These are phyloP conservation scores for Tigriopus californicus DNA, from an alignment of 2,888 invertebrate genomes.

Conservation along the genomic window DNA sequence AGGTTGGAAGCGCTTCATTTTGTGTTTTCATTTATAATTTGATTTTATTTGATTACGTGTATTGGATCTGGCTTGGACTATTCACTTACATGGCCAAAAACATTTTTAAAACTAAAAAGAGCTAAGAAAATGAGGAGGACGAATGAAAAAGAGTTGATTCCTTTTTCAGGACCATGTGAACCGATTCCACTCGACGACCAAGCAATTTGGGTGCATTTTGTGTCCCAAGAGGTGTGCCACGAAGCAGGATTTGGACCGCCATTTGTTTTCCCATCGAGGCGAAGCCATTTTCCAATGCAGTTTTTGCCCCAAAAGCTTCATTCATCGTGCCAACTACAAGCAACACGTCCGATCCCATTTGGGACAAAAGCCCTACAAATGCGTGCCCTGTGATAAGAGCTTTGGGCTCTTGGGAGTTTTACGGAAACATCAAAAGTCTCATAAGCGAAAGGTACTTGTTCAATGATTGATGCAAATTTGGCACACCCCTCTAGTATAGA, in stretches of 20 bases:
- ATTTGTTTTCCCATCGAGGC: slow-evolving; percentile 2
- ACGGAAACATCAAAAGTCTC: slow-evolving; percentile 9
- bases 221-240: slow-evolving; percentile 14
- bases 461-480: too few relatives aligned
- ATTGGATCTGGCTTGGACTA: too few relatives aligned
- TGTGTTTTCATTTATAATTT: too few relatives aligned
- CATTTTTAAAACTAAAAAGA: too few relatives aligned
- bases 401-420: not conserved
- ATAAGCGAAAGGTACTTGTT: slow-evolving; percentile 5
- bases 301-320: not conserved
- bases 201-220: not conserved
- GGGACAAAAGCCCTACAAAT: slow-evolving; percentile 8
- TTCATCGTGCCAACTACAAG: not conserved
- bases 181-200: not conserved
- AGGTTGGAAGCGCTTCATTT: too few relatives aligned
- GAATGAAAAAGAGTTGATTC: too few relatives aligned
- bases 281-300: not conserved
- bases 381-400: slow-evolving; percentile 3
- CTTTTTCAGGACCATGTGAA: not conserved
- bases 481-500: too few relatives aligned
- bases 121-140: too few relatives aligned
- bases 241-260: slow-evolving; percentile 9
- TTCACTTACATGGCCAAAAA: too few relatives aligned
- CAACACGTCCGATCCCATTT: not conserved
- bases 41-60: too few relatives aligned